Evolutionary conservation across 2,113 vertebrate genomes (phyloP).

Genomic region (Lagenorhynchus albirostris): DNA sequence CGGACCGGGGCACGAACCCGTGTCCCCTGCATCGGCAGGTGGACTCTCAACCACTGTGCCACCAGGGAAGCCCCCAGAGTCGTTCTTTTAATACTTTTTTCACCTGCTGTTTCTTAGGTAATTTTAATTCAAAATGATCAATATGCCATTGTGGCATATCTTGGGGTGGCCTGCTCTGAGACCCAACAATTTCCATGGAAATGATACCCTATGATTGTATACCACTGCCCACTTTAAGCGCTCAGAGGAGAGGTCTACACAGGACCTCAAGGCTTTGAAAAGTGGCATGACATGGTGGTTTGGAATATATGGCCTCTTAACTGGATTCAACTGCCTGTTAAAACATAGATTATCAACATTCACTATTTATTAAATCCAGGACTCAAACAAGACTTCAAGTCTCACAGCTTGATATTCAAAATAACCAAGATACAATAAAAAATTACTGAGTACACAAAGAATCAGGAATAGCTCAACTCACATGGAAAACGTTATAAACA

Average conservation of each 20-base stretch:
- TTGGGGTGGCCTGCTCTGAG: neutral
- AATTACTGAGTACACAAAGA: neutral
- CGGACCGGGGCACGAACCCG: too few species aligned
- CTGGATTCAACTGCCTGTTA: neutral
- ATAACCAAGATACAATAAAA: neutral
- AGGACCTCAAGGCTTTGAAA: neutral
- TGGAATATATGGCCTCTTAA: neutral
- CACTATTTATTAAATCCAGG: neutral
- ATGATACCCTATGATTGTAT: neutral
- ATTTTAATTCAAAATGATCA: neutral
- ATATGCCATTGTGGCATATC: neutral
- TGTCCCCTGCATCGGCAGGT: too few species aligned
- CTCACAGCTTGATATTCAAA: neutral
- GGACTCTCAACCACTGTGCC: too few species aligned
- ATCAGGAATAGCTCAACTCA: neutral
- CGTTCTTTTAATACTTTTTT: neutral
- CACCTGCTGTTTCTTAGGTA: neutral
- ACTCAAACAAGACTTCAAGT: neutral
- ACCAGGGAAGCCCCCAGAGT: too few species aligned
- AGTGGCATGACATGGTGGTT: fast-evolving
- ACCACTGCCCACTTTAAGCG: neutral
- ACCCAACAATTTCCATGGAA: neutral
- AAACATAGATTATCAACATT: neutral
- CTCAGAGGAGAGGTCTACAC: neutral
- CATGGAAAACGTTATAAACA: neutral